Evolutionary conservation across 2,888 invertebrate species (phyloP).

Genomic region (Augiades crinisus): DNA sequence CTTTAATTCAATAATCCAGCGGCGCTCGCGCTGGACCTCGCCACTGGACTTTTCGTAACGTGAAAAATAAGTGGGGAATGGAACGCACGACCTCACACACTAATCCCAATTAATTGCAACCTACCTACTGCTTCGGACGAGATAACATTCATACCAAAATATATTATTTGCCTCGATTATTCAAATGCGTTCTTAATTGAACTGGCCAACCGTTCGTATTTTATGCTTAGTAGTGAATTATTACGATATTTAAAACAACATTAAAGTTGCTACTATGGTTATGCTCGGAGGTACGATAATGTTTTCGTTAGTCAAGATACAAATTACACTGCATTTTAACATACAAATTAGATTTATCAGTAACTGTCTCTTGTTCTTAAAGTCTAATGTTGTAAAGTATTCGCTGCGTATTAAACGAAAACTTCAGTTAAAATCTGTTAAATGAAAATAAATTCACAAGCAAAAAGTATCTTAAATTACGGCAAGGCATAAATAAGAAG

Average conservation of each 20-base stretch:
- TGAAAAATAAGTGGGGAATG: conserved; percentile 70
- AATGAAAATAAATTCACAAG: conserved; percentile 45
- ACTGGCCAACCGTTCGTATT: conserved; percentile 21
- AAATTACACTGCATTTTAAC: too few relatives aligned
- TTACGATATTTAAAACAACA: conserved; percentile 19
- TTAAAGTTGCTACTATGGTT: conserved; percentile 1
- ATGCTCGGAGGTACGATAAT: background rate
- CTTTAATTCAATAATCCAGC: conserved; percentile 77
- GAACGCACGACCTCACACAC: conserved; percentile 66
- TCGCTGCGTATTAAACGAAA: background rate
- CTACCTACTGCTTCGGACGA: conserved; percentile 42
- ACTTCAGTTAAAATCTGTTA: conserved; percentile 31
- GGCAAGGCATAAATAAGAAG: conserved; percentile 62
- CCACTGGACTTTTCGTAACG: conserved; percentile 58
- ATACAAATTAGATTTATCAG: background rate
- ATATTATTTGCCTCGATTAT: conserved; percentile 23
- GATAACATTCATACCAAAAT: conserved; percentile 31
- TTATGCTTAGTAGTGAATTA: conserved; percentile 22
- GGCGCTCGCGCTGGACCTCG: conserved; percentile 56
- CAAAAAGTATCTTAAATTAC: conserved; percentile 61
- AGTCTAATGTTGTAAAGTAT: background rate
- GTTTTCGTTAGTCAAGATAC: background rate
- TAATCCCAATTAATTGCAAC: conserved; percentile 70
- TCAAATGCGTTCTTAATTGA: conserved; percentile 27
- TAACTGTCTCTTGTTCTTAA: background rate